Percentiles rank a stretch among this genome's conserved stretches.
These are phyloP conservation scores for Aix galericulata DNA, from an alignment of 2,113 vertebrate genomes.

Conservation along the genomic window DNA sequence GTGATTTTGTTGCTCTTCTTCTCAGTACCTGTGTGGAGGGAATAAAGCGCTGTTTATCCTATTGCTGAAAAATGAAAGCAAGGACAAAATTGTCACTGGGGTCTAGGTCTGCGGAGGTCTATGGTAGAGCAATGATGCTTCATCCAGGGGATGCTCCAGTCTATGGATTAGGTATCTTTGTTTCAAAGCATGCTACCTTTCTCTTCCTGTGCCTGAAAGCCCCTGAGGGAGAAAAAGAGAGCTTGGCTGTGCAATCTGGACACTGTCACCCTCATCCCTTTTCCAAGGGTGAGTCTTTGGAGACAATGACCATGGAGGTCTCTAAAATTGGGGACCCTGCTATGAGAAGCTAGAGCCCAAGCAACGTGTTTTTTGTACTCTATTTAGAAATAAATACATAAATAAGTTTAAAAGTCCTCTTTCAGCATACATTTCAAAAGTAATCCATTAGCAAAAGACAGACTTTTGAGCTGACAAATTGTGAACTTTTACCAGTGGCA, in stretches of 20 bases:
- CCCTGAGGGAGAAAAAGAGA: neutral
- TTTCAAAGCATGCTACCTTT: neutral
- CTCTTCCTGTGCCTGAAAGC: neutral
- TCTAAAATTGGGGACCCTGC: neutral
- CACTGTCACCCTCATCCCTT: neutral
- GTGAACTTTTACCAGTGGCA: neutral
- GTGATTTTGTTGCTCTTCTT: neutral
- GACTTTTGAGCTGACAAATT: neutral
- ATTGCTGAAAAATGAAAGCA: neutral
- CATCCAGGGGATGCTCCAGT: neutral
- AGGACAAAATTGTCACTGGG: neutral
- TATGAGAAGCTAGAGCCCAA: neutral
- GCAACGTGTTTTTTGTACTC: neutral
- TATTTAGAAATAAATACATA: neutral
- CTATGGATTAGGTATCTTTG: neutral
- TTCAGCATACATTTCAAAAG: neutral
- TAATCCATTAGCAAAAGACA: neutral
- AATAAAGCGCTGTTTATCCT: neutral
- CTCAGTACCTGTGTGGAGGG: neutral
- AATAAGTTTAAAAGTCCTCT: neutral
- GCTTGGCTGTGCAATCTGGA: fast-evolving
- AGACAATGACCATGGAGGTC: neutral
- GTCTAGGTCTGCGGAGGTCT: neutral
- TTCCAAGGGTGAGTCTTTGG: neutral
- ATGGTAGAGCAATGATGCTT: neutral